Percentiles rank a stretch among this genome's conserved stretches.
phyloP scores from a whole-genome alignment of 2,888 invertebrate genomes.

The Eucriotettix oculatus region DNA sequence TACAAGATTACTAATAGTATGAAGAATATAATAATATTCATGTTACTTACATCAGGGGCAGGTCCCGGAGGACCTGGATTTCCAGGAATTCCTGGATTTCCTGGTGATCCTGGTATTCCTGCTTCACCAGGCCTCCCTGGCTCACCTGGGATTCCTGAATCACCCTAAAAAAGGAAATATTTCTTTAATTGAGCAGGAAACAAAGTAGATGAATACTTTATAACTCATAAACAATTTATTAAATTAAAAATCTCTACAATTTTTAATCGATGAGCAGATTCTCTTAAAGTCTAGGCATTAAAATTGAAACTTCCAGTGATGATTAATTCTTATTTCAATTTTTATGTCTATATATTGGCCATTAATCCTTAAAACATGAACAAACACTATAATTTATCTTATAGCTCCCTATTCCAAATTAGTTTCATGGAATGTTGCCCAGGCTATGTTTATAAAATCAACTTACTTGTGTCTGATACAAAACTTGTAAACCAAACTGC shows the following conservation, averaged over 20 bases:
- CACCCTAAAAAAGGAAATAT: conserved; percentile 23
- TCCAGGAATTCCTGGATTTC: conserved; percentile 48
- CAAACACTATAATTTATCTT: too few species aligned
- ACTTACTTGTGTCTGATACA: too few species aligned
- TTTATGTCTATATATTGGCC: background rate
- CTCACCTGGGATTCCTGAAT: conserved; percentile 34
- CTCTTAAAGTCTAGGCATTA: background rate
- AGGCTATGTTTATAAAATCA: too few species aligned
- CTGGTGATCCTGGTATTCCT: conserved; percentile 43
- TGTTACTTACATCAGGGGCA: conserved; percentile 42
- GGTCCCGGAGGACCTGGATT: conserved; percentile 49
- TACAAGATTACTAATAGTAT: background rate
- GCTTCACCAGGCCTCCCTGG: conserved; percentile 40
- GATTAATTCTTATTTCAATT: background rate
- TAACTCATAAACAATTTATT: background rate
- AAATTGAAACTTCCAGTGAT: background rate
- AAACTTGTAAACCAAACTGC: too few species aligned
- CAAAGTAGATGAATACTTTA: background rate
- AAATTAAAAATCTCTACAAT: background rate
- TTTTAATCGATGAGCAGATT: background rate
- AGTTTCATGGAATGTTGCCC: too few species aligned
- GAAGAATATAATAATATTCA: background rate
- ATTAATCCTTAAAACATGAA: too few species aligned
- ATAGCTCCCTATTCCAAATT: too few species aligned
- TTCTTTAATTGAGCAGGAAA: conserved; percentile 1